Conservation (phyloP, 2,113 vertebrate species). For the Fulmarus glacialis region DNA sequence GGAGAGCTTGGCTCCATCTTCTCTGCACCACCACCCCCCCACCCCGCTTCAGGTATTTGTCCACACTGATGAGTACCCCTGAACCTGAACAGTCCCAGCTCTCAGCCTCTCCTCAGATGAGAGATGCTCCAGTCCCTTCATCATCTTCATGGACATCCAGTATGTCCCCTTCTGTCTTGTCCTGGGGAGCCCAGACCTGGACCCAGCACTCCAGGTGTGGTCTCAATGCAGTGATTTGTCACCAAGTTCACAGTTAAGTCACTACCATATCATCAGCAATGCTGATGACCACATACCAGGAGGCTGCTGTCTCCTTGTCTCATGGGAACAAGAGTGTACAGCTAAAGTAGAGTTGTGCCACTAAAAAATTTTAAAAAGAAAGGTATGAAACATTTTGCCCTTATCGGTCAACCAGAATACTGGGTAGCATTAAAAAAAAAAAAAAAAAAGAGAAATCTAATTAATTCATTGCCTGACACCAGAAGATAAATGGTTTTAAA, state of each 20-base stretch:
- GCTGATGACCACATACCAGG: too few relatives aligned
- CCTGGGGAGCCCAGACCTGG: neutral
- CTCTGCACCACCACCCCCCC: rapidly evolving
- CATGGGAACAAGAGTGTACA: too few relatives aligned
- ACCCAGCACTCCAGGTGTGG: neutral
- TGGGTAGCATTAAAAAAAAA: neutral
- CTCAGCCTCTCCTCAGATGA: neutral
- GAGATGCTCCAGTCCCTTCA: neutral
- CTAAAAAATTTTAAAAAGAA: neutral
- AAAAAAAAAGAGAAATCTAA: neutral
- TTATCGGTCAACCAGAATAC: neutral
- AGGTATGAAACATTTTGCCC: neutral
- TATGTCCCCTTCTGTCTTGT: too few relatives aligned
- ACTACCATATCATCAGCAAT: neutral
- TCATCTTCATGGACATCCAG: neutral
- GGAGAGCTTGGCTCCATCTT: neutral
- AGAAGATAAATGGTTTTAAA: neutral
- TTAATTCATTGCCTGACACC: neutral
- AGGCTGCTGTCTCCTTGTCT: neutral
- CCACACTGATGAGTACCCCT: neutral
- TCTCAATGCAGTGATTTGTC: neutral
- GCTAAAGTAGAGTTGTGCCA: neutral
- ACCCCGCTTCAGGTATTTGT: neutral
- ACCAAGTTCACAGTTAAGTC: neutral
- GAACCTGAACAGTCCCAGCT: neutral